Evolutionary conservation across 2,888 invertebrate species (phyloP).

Genomic region (Parthenolecanium corni): DNA sequence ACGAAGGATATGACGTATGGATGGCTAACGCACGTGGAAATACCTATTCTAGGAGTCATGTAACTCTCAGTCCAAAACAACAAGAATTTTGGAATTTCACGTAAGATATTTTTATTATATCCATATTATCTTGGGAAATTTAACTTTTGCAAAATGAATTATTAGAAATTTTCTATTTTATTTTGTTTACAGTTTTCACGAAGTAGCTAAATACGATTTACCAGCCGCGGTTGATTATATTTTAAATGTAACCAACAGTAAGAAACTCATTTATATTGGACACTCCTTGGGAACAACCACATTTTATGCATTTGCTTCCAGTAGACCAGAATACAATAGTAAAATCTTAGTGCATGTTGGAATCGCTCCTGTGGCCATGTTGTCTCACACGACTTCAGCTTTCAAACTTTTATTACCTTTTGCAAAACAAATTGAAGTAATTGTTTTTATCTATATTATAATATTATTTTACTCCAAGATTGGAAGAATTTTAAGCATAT

Average conservation of each 20-base stretch:
- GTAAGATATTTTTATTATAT: conserved; percentile 37
- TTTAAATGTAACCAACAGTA: conserved; percentile 42
- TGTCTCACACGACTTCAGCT: conserved; percentile 54
- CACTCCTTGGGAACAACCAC: conserved; percentile 84
- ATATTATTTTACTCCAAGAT: too few relatives aligned
- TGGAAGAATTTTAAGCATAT: too few relatives aligned
- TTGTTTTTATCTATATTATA: too few relatives aligned
- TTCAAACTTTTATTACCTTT: conserved; percentile 55
- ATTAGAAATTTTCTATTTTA: too few relatives aligned
- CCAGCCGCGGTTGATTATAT: conserved; percentile 71
- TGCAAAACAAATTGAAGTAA: conserved; percentile 48
- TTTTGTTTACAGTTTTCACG: conserved; percentile 61
- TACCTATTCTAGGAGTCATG: conserved; percentile 56
- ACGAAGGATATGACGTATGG: conserved; percentile 66
- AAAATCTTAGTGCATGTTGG: conserved; percentile 45
- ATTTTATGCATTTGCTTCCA: conserved; percentile 58
- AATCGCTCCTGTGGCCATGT: conserved; percentile 57
- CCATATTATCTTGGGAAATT: background rate
- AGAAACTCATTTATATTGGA: conserved; percentile 61
- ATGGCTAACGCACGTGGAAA: conserved; percentile 75
- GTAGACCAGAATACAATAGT: conserved; percentile 54
- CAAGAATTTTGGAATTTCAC: conserved; percentile 55
- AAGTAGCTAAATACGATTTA: conserved; percentile 75
- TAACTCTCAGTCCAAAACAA: conserved; percentile 40
- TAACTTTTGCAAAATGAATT: background rate